Base-by-base conservation (phyloP, 1,140 invertebrate species). In the Onthophagus taurus region DNA sequence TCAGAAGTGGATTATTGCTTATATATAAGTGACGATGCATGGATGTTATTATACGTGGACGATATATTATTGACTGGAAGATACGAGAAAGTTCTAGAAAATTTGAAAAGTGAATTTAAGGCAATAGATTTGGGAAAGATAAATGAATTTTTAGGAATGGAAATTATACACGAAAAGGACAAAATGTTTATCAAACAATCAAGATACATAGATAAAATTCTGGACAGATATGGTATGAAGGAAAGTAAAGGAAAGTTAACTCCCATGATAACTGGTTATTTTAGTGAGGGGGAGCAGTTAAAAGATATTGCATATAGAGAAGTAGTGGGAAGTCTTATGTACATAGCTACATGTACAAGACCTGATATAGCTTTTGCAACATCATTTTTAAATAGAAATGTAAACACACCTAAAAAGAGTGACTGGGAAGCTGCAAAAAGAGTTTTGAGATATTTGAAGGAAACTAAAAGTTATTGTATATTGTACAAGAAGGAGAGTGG, bases 301-400 rank as follows among this genome's bases (percentile, higher is more conserved):
- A 13, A 33, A 4, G 18, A 41, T 13, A 23, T 41, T 8, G 3
- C 35, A 12, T 37, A 37, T 23, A 37, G 35, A 19, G 35, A 37
- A 37, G 4, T 19, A 2, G 7, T 37, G 12, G 17, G 17, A 37
- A 12, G 17, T 18, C 35, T 37, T 20, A 37, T 18, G 19, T 37
- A 37, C 35, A 2, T 37, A 18, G 5, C 35, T 12, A 37, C 11
- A 20, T 13, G 13, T 11, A 5, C 35, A 20, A 18, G 35, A 18
- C 35, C 35, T 13, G 17, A 37, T 23, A 37, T 37, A 7, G 13
- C 35, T 12, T 37, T 37, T 23, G 35, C 35, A 8, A 23, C 20
- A 20, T 37, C 17, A 13, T 20, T 37, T 9, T 18, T 37, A n/a
- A 37, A 19, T 20, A 18, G 21, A 18, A 19, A 20, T 19, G 2